Conservation (phyloP, 2,113 vertebrate species). For the Heterocephalus glaber region DNA sequence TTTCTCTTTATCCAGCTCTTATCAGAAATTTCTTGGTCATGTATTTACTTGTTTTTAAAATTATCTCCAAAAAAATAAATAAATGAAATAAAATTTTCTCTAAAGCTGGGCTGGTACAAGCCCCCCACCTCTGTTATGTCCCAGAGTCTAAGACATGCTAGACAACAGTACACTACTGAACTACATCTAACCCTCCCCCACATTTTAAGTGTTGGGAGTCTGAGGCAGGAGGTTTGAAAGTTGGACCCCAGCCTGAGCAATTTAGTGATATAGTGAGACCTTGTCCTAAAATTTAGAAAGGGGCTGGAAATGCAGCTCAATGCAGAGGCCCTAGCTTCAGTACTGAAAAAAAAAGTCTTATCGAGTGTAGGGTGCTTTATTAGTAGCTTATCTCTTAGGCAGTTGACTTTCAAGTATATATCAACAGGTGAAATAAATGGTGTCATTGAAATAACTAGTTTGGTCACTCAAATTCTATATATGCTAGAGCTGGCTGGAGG, state of each 20-base stretch:
- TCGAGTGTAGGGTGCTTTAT: background rate
- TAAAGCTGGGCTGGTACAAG: background rate
- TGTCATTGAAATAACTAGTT: background rate
- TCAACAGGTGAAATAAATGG: background rate
- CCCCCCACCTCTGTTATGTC: background rate
- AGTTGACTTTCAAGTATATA: conserved; percentile 4
- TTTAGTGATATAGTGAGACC: background rate
- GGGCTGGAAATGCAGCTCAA: background rate
- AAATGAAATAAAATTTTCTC: background rate
- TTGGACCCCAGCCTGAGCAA: background rate
- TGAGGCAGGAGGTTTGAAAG: background rate
- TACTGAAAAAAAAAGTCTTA: background rate
- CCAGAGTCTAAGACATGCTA: background rate
- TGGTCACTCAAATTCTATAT: conserved; percentile 12
- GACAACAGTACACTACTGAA: background rate
- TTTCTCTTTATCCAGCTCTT: background rate
- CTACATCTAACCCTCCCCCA: background rate
- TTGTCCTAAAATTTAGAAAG: background rate
- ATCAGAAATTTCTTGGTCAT: background rate
- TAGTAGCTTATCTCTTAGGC: background rate
- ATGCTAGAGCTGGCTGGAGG: conserved; percentile 69
- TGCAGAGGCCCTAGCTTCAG: background rate
- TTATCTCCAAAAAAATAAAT: background rate
- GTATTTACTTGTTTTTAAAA: background rate
- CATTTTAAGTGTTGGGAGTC: background rate